Evolutionary conservation across 1,140 invertebrate genomes (phyloP).

Genomic region (Heterodera schachtii): DNA sequence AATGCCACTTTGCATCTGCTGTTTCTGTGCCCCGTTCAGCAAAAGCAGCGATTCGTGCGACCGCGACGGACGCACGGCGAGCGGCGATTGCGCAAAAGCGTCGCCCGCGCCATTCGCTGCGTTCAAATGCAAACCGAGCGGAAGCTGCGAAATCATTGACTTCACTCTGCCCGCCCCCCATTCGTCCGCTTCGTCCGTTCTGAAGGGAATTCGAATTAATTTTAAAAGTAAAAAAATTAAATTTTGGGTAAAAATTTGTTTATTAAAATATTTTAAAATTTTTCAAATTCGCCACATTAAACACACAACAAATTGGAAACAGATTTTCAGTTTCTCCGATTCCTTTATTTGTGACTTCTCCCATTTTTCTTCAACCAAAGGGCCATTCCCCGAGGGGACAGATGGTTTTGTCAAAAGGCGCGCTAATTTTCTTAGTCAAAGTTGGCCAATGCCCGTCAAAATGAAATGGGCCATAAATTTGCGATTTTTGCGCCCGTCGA

Average conservation of each 20-base stretch:
- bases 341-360: not conserved
- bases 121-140: not conserved
- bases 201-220: not conserved
- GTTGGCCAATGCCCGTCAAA: not conserved
- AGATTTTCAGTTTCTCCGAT: not conserved
- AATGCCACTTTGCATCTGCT: slow-evolving; percentile 1
- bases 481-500: not conserved
- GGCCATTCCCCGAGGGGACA: not conserved
- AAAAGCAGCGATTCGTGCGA: slow-evolving; percentile 44
- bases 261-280: not conserved
- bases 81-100: not conserved
- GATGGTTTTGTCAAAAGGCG: not conserved
- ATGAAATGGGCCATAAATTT: slow-evolving; percentile 14
- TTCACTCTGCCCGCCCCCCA: not conserved
- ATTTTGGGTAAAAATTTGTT: slow-evolving; percentile 7
- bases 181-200: slow-evolving; percentile 8
- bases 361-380: not conserved
- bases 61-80: slow-evolving; percentile 19
- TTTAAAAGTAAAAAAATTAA: not conserved
- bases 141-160: not conserved
- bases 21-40: slow-evolving; percentile 39
- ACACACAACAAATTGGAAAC: not conserved
- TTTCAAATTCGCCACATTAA: not conserved
- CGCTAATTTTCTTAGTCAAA: not conserved
- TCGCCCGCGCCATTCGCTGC: not conserved